Conservation (phyloP, 1,140 invertebrate genomes). For the Glossosoma conforme region DNA sequence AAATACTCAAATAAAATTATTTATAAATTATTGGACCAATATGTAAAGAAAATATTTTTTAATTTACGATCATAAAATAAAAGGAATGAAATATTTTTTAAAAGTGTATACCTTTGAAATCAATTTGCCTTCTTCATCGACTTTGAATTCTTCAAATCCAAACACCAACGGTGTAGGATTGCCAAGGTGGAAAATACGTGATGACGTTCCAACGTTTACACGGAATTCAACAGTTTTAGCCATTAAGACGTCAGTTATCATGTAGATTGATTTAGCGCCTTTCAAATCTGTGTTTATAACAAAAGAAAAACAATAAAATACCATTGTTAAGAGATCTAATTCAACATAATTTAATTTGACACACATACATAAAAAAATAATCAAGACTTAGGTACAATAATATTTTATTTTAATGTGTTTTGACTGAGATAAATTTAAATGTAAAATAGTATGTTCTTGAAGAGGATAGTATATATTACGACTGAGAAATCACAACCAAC, state of each 20-base stretch:
- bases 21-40: constrained; percentile 1
- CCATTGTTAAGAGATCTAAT: background rate
- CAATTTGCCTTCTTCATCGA: constrained; percentile 44
- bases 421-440: too few species aligned
- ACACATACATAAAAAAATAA: background rate
- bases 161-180: constrained; percentile 47
- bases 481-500: too few species aligned
- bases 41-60: background rate
- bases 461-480: too few species aligned
- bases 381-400: background rate
- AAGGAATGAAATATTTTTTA: background rate
- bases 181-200: constrained; percentile 48
- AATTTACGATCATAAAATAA: constrained; percentile 8
- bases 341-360: background rate
- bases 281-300: constrained; percentile 38
- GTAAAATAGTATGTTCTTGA: too few species aligned
- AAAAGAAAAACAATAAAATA: background rate
- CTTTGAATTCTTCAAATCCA: constrained; percentile 43
- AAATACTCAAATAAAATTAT: constrained; percentile 24
- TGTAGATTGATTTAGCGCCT: constrained; percentile 46
- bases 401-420: too few species aligned
- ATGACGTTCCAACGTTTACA: constrained; percentile 43
- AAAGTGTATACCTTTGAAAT: constrained; percentile 40
- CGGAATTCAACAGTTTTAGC: constrained; percentile 49
- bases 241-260: constrained; percentile 47